phyloP scores from a whole-genome alignment of 2,888 invertebrate species.

The Agrenia bidenticulata region DNA sequence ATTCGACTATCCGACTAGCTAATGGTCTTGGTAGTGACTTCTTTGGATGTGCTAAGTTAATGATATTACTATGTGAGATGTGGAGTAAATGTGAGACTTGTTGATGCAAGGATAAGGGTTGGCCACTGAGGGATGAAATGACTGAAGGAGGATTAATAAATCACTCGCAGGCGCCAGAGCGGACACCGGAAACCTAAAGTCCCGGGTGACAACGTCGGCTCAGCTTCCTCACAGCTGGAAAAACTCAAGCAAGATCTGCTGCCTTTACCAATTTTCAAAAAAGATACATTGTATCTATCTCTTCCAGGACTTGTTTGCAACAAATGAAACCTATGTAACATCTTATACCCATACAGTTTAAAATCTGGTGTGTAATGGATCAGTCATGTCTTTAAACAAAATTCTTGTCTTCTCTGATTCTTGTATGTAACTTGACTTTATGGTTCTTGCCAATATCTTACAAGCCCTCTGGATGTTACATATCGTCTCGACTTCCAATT shows the following conservation, averaged over 20 bases:
- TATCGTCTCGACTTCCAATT: too few relatives aligned
- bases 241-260: conserved; percentile 42
- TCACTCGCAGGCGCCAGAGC: conserved; percentile 53
- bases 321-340: too few relatives aligned
- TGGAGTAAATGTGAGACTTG: conserved; percentile 37
- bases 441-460: too few relatives aligned
- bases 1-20: background rate
- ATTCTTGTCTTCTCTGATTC: background rate
- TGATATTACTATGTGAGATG: background rate
- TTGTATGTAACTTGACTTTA: conserved; percentile 17
- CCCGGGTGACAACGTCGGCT: conserved; percentile 52
- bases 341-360: too few relatives aligned
- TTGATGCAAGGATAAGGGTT: conserved; percentile 48
- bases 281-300: background rate
- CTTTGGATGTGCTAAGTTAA: conserved; percentile 2
- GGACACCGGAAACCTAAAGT: conserved; percentile 53
- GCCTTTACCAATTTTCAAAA: conserved; percentile 9
- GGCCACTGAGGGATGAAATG: conserved; percentile 47
- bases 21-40: conserved; percentile 4
- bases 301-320: background rate
- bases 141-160: conserved; percentile 52
- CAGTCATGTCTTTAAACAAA: conserved; percentile 3
- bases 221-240: conserved; percentile 53
- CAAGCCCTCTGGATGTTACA: too few relatives aligned
- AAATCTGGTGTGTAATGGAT: background rate